phyloP scores from a whole-genome alignment of 2,797 vertebrate genomes.

The Sebastes cheni region DNA sequence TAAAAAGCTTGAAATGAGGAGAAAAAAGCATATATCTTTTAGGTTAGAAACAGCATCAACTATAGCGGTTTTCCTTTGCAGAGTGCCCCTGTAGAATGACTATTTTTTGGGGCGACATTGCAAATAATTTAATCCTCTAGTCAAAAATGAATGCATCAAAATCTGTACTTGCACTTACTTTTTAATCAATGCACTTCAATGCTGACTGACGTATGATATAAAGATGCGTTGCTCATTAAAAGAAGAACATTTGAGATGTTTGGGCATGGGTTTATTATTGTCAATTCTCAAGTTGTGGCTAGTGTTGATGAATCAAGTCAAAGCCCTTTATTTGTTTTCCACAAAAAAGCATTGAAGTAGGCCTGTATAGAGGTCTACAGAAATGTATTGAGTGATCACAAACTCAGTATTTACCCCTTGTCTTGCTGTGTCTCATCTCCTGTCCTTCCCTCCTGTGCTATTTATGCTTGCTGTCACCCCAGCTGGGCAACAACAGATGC shows the following conservation, averaged over 20 bases:
- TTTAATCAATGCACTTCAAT: conserved; percentile 86
- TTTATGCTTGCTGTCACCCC: conserved; percentile 67
- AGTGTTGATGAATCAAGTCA: conserved; percentile 53
- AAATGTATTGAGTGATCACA: conserved; percentile 41
- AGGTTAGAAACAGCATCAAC: conserved; percentile 84
- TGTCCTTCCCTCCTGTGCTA: conserved; percentile 58
- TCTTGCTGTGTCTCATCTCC: conserved; percentile 68
- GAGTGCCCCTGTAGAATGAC: conserved; percentile 77
- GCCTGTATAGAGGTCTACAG: conserved; percentile 30
- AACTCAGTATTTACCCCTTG: conserved; percentile 41
- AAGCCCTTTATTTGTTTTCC: conserved; percentile 48
- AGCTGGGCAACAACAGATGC: conserved; percentile 58
- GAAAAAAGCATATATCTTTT: conserved; percentile 78
- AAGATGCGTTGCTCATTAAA: conserved; percentile 83
- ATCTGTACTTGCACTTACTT: conserved; percentile 86
- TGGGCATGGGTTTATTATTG: conserved; percentile 79
- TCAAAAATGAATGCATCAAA: conserved; percentile 83
- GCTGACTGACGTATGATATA: conserved; percentile 82
- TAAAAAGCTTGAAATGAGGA: conserved; percentile 73
- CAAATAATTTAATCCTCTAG: conserved; percentile 81
- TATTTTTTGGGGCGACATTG: conserved; percentile 74
- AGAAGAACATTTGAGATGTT: conserved; percentile 77
- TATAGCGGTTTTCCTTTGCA: conserved; percentile 77
- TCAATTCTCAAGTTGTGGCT: conserved; percentile 66
- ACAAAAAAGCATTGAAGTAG: conserved; percentile 36